Evolutionary conservation across 1,140 invertebrate genomes (phyloP), one percentile per base, ranked within the genome.

Genomic region (Pachyrhynchus sulphureomaculatus): DNA sequence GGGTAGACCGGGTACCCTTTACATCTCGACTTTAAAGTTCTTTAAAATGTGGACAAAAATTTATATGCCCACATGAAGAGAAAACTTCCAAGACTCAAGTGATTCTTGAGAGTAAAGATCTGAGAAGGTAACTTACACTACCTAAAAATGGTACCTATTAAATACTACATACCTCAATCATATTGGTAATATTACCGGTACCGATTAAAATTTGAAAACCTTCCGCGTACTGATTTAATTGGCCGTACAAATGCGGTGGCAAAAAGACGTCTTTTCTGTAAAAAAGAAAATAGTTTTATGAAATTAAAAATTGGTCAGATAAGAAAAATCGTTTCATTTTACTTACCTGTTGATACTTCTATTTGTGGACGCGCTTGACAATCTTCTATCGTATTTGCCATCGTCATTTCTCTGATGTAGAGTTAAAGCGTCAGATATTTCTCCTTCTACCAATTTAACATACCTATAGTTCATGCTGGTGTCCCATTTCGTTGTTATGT

Each of bases 191-290:
- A 60, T 80, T 75, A 0, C 76, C 79, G 60, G 80, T 72, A 34
- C 77, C 76, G 2, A 83, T 70, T 0, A 95, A 70, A 1, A 89
- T 72, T 15, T 87, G 81, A 65, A 89, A 79, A 0, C 93, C 92
- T 20, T 86, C 80, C 20, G 86, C 79, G 68, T 93, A 90, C 68
- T 91, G 87, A 0, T 85, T 87, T 23, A 97, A 80, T 72, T 96
- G 91, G 0, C 92, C 92, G 76, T 96, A 92, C 8, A 97, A 77
- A 81, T 98, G 95, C 0, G 89, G 88, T 2, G 90, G 87, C 10
- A 95, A 79, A 72, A 83, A 89, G 5, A 89, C 81, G 72, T 88
- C 85, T 59, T 70, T 72, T 20, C 68, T 51, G 39, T 4, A 58
- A 49, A 55, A 36, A 56, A 45, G 6, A 26, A 26, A 26, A n/a